phyloP scores from a whole-genome alignment of 2,113 vertebrate species.

The Psilopsiagon aurifrons region DNA sequence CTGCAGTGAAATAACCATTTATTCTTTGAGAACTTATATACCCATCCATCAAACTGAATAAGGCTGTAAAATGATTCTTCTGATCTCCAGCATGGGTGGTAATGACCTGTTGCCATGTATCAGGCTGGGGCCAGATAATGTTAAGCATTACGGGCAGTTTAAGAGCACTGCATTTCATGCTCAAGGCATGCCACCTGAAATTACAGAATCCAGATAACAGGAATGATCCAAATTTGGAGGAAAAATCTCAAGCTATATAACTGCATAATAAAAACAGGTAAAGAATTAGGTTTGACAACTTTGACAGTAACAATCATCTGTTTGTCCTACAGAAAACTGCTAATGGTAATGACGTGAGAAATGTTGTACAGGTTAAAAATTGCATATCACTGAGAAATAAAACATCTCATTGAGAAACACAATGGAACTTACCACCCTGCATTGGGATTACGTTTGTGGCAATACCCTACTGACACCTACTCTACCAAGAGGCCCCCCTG shows the following conservation, averaged over 20 bases:
- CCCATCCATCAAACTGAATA: neutral
- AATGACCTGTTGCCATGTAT: neutral
- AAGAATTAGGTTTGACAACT: neutral
- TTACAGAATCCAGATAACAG: neutral
- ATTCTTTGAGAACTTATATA: neutral
- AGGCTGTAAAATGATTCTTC: neutral
- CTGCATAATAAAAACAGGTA: neutral
- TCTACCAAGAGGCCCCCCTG: neutral
- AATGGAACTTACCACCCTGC: accelerated
- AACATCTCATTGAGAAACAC: neutral
- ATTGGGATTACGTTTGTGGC: neutral
- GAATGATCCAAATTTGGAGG: neutral
- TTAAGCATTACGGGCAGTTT: neutral
- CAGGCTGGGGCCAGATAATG: neutral
- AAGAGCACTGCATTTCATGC: neutral
- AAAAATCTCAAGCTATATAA: neutral
- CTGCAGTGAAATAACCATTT: neutral
- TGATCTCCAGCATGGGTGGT: neutral
- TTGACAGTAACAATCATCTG: neutral
- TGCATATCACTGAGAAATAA: neutral
- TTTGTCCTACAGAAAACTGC: neutral
- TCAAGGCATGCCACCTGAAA: neutral
- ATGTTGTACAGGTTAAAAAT: neutral
- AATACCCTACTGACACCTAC: neutral
- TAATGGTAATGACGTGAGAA: neutral